Base-by-base conservation (phyloP, 1,140 invertebrate species). In the Cyclargus thomasi region DNA sequence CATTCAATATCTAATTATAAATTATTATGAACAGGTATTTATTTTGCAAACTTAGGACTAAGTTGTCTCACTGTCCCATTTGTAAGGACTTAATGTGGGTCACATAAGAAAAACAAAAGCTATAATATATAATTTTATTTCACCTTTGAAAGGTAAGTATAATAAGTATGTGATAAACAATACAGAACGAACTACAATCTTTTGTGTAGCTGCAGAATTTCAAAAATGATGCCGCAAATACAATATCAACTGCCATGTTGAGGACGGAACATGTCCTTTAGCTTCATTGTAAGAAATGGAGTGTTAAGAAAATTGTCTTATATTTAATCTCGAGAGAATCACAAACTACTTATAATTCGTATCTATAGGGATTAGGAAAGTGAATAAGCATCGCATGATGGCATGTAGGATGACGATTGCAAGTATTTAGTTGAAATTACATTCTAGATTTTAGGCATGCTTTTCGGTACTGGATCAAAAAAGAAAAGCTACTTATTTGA, bases 211-310 rank as follows among this genome's bases (percentile, higher is more conserved):
- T 77, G 76, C 77, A 75, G 80, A 74, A 75, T 69, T 72, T 77
- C 65, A 70, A 69, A 70, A 76, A 76, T 74, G n/a, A 72, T 73
- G 72, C 70, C 67, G 71, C 73, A 67, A 74, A 75, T 73, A 79
- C 75, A 79, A 76, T 77, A 73, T 76, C 74, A 73, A 82, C 78
- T 82, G 84, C 78, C 76, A 71, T 77, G 74, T 74, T 57, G 67
- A 87, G 84, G 86, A 89, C 85, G 85, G 86, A 89, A 77, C 69
- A 69, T 85, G 86, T 86, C 83, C 85, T 83, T 82, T 83, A 75
- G 67, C 64, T 70, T 74, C 69, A 78, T 74, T 76, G 69, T 77
- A 84, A 75, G 70, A 76, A 82, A 78, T 77, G 74, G 78, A 80
- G 79, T 84, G 82, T 86, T 80, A 78, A 82, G 79, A 83, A 83